Evolutionary conservation across 1,140 invertebrate species (phyloP), one percentile per base, ranked within the genome.

Genomic region (Macrocentrus cingulum): DNA sequence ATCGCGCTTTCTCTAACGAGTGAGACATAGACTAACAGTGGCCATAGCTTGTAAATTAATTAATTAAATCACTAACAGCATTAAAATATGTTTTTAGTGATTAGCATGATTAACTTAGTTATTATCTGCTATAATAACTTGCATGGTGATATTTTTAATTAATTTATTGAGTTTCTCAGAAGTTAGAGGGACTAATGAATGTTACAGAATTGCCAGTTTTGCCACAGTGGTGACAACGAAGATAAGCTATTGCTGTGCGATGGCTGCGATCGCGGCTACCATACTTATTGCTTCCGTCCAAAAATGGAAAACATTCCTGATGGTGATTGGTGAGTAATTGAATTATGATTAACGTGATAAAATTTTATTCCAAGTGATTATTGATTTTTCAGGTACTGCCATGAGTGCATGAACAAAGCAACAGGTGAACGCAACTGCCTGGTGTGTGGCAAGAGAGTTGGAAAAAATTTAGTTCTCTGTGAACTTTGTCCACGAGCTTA

Each of bases 271-370:
- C 93, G 94, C 78, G 96, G 95, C 45, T 98, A 97, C 77, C 96
- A 98, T 82, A 98, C 94, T 41, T 98, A 98, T 75, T 98, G 95
- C 82, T 98, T 98, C 83, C 95, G 94, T 81, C 95, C 95, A 63
- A 90, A 93, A 80, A 94, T 98, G 91, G 92, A 95, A 56, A 91
- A 89, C 68, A 97, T 92, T 81, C 95, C 95, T 34, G 94, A 97
- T 69, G 96, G 96, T 59, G 95, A 98, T 76, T 98, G 95, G 95
- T 98, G 72, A 84, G 84, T 76, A 29, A 9, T 29, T 5, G 25
- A 4, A 29, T 29, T 5, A 5, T 25, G 1, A 49, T 49, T 39
- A 18, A 20, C 1, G n/a, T 39, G 2, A 39, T 39, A 15, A 39
- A 39, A 13, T 39, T 4, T 39, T 39, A 39, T 15, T 4, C 4